A percentile compares a stretch with the other conserved stretches of the same genome.
Evolutionary conservation across 2,888 invertebrate species (phyloP).

Genomic region (Tholera decimalis): DNA sequence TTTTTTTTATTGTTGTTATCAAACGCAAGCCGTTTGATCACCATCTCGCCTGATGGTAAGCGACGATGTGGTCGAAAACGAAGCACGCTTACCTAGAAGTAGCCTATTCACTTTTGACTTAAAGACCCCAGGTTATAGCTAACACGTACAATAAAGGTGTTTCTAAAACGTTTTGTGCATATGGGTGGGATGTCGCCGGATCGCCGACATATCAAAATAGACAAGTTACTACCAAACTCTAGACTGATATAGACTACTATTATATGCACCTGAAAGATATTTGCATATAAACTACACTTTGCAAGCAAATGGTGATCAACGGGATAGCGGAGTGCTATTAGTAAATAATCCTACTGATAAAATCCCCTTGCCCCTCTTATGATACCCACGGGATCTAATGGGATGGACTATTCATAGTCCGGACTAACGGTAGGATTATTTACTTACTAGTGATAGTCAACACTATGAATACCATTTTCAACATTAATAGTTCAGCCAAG

Average conservation of each 20-base stretch:
- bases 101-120: too few relatives aligned
- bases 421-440: slow-evolving; percentile 34
- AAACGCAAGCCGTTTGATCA: too few relatives aligned
- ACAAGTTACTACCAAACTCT: not conserved
- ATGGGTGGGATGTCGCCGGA: too few relatives aligned
- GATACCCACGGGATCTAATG: slow-evolving; percentile 16
- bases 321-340: slow-evolving; percentile 37
- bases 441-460: slow-evolving; percentile 12
- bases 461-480: not conserved
- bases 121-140: too few relatives aligned
- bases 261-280: slow-evolving; percentile 8
- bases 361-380: slow-evolving; percentile 35
- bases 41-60: too few relatives aligned
- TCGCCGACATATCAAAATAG: not conserved
- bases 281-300: slow-evolving; percentile 14
- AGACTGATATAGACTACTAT: not conserved
- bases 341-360: slow-evolving; percentile 32
- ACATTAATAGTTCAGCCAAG: slow-evolving; percentile 3
- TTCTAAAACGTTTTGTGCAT: too few relatives aligned
- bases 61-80: too few relatives aligned
- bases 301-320: slow-evolving; percentile 17
- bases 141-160: too few relatives aligned
- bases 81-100: too few relatives aligned
- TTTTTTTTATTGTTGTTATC: too few relatives aligned
- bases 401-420: slow-evolving; percentile 37